Percentiles rank a stretch among this genome's conserved stretches.
These are phyloP conservation scores for Ornithorhynchus anatinus DNA, from an alignment of 2,113 vertebrate species.

Conservation along the genomic window DNA sequence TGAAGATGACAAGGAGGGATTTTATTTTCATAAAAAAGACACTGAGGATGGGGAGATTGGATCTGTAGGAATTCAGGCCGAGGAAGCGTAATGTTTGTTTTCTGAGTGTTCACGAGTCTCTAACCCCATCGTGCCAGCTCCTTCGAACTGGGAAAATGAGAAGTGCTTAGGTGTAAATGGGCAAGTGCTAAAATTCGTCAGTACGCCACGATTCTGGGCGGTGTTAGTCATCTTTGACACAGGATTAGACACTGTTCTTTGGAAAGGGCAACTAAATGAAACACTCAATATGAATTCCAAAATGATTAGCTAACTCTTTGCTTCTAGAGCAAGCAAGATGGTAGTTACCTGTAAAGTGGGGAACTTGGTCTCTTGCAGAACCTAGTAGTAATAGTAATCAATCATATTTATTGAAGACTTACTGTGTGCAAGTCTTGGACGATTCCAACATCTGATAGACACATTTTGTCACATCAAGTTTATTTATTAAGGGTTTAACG, in stretches of 20 bases:
- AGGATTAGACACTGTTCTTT: background rate
- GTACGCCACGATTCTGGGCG: background rate
- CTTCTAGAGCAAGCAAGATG: too few relatives aligned
- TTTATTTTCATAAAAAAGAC: background rate
- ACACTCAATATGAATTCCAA: background rate
- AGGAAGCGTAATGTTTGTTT: background rate
- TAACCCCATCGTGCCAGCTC: background rate
- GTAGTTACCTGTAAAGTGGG: too few relatives aligned
- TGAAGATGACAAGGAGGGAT: background rate
- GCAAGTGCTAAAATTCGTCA: background rate
- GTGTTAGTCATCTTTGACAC: background rate
- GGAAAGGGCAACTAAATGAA: background rate
- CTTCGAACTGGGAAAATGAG: background rate
- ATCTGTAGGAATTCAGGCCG: background rate
- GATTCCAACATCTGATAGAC: too few relatives aligned
- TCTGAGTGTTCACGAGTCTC: background rate
- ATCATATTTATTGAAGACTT: too few relatives aligned
- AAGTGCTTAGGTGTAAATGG: background rate
- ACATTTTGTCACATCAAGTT: too few relatives aligned
- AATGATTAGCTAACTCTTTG: background rate
- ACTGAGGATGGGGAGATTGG: background rate
- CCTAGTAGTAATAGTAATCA: too few relatives aligned
- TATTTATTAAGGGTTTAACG: too few relatives aligned
- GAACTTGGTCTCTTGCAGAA: too few relatives aligned
- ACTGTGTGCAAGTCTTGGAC: too few relatives aligned